Evolutionary conservation across 2,888 invertebrate species (phyloP).

Genomic region (Hirtodrosophila cameraria): DNA sequence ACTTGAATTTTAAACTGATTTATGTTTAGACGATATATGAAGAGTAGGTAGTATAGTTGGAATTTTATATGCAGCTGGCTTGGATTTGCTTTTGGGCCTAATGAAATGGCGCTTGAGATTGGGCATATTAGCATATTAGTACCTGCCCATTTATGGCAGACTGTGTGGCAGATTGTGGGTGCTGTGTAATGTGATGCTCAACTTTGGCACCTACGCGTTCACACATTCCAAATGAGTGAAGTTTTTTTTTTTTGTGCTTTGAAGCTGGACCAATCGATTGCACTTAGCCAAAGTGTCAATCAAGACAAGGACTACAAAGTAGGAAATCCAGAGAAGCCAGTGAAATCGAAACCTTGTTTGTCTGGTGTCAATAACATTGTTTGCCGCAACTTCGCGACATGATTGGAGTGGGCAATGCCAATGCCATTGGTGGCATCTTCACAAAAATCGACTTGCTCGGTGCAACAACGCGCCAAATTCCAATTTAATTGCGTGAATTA

Average conservation of each 20-base stretch:
- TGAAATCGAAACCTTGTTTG: conserved; percentile 65
- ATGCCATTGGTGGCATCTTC: conserved; percentile 29
- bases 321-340: too few species aligned
- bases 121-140: conserved; percentile 8
- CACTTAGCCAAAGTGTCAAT: conserved; percentile 73
- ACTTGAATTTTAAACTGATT: conserved; percentile 67
- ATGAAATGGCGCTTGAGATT: conserved; percentile 63
- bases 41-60: conserved; percentile 9
- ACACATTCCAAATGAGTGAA: conserved; percentile 55
- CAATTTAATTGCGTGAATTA: conserved; percentile 83
- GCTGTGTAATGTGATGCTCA: conserved; percentile 15
- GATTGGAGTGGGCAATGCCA: conserved; percentile 18
- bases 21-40: conserved; percentile 39
- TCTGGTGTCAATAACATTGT: conserved; percentile 74
- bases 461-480: conserved; percentile 57
- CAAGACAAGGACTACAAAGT: conserved; percentile 52
- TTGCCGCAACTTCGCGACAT: conserved; percentile 20
- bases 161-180: conserved; percentile 18
- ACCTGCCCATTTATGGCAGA: conserved; percentile 30
- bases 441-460: neutral
- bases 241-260: neutral
- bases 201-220: conserved; percentile 41
- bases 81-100: conserved; percentile 32
- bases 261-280: conserved; percentile 47
- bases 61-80: conserved; percentile 18